Percentiles rank a stretch among this genome's conserved stretches.
These are phyloP conservation scores for Ailuropoda melanoleuca DNA, from an alignment of 2,113 vertebrate genomes.

Conservation along the genomic window DNA sequence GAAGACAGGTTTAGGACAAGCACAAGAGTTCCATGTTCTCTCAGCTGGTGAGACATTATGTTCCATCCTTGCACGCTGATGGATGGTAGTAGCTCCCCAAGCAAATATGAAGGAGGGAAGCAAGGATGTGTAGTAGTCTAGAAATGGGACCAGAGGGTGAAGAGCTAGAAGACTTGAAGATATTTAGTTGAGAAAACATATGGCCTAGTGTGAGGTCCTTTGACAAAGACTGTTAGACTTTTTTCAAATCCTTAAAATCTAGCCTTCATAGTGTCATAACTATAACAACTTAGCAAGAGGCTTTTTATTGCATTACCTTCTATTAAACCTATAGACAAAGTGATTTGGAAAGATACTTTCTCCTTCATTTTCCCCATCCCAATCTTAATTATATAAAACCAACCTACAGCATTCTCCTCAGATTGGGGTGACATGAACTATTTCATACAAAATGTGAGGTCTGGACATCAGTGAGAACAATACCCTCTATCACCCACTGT, in stretches of 20 bases:
- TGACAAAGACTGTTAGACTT: neutral
- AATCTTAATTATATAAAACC: neutral
- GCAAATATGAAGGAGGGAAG: neutral
- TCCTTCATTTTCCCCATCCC: neutral
- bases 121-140: neutral
- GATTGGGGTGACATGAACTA: neutral
- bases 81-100: neutral
- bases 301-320: neutral
- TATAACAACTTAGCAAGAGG: neutral
- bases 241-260: neutral
- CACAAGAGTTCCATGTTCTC: neutral
- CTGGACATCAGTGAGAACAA: neutral
- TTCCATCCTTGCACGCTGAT: neutral
- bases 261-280: neutral
- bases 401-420: neutral
- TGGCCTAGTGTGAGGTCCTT: neutral
- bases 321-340: neutral
- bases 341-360: neutral
- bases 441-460: neutral
- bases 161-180: neutral
- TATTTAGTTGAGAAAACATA: neutral
- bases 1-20: neutral
- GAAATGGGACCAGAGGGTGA: neutral
- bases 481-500: neutral
- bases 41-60: neutral